These are phyloP conservation scores for Micronycteris hirsuta DNA, from an alignment of 2,113 vertebrate genomes.

Conservation along the genomic window DNA sequence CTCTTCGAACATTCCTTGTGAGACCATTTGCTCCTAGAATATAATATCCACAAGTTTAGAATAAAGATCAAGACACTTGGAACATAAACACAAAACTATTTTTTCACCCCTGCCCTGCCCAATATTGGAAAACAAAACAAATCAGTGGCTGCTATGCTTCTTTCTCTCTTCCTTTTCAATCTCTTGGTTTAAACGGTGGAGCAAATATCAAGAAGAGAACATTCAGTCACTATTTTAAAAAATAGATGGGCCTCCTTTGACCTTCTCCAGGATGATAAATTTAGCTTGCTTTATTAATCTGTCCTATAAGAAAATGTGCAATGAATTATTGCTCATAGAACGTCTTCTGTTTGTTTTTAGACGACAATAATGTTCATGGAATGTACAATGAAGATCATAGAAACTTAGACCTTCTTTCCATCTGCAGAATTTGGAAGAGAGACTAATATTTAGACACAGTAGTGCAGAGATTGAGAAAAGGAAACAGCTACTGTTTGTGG, in stretches of 20 bases:
- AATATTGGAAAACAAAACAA: not conserved
- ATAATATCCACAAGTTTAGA: not conserved
- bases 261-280: not conserved
- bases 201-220: not conserved
- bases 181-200: not conserved
- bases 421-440: not conserved
- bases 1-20: not conserved
- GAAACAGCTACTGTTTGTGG: not conserved
- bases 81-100: not conserved
- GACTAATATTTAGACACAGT: not conserved
- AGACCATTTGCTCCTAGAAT: not conserved
- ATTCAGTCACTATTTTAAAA: not conserved
- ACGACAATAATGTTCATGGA: not conserved
- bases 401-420: not conserved
- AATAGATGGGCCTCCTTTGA: not conserved
- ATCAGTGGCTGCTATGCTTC: not conserved
- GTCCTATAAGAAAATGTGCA: not conserved
- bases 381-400: not conserved
- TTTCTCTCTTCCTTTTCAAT: not conserved
- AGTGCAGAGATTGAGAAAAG: not conserved
- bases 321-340: not conserved
- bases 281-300: not conserved
- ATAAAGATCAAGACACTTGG: not conserved
- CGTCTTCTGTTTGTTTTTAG: not conserved
- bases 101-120: not conserved